Evolutionary conservation across 2,113 vertebrate genomes (phyloP).

Genomic region (Saccopteryx leptura): DNA sequence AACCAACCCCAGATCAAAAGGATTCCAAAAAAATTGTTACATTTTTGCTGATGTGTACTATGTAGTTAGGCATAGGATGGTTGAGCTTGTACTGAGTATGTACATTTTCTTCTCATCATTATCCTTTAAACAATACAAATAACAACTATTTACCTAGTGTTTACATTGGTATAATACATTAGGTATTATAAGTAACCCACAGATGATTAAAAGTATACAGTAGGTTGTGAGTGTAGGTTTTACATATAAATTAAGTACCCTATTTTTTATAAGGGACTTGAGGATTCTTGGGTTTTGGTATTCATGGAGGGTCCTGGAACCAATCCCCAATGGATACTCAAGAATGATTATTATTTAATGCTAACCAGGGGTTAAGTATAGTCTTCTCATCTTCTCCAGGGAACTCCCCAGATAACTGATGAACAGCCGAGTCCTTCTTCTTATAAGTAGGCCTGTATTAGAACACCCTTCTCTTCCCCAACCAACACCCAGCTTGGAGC

Average conservation of each 20-base stretch:
- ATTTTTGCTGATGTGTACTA: not conserved
- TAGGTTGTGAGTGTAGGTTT: not conserved
- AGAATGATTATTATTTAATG: not conserved
- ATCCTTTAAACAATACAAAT: not conserved
- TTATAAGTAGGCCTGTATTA: not conserved
- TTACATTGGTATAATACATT: not conserved
- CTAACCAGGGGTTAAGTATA: not conserved
- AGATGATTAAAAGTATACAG: not conserved
- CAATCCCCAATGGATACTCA: not conserved
- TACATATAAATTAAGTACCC: too few species aligned
- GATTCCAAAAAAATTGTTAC: not conserved
- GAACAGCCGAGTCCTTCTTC: not conserved
- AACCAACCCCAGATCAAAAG: not conserved
- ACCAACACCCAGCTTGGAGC: not conserved
- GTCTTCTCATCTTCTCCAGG: not conserved
- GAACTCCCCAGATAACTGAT: slow-evolving; percentile 39
- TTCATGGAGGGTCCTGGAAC: not conserved
- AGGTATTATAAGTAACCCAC: not conserved
- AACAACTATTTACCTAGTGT: not conserved
- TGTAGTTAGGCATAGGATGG: not conserved
- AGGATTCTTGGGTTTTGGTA: not conserved
- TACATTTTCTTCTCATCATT: not conserved
- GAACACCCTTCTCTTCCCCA: not conserved
- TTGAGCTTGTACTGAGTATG: not conserved
- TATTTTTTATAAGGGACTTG: not conserved